phyloP scores from a whole-genome alignment of 1,140 invertebrate genomes.

The Panonychus citri region DNA sequence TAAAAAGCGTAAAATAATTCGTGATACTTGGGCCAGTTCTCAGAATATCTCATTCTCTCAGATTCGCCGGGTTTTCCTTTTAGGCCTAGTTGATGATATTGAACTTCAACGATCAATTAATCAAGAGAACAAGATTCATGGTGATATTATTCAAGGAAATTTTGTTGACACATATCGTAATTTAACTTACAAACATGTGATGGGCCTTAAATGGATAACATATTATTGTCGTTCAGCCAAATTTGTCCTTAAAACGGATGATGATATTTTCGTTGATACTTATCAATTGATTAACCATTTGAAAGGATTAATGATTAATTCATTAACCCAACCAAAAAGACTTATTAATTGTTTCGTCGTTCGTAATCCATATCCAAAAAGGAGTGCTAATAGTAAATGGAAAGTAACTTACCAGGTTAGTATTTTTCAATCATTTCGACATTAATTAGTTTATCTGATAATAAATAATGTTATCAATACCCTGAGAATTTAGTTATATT shows the following conservation, averaged over 20 bases:
- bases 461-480: background rate
- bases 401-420: conserved; percentile 12
- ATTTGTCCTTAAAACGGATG: conserved; percentile 63
- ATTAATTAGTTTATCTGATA: background rate
- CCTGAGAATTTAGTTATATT: conserved; percentile 15
- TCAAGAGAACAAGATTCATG: conserved; percentile 17
- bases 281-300: conserved; percentile 37
- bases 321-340: conserved; percentile 4
- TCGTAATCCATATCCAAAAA: conserved; percentile 11
- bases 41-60: conserved; percentile 17
- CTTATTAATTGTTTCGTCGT: conserved; percentile 16
- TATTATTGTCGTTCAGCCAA: conserved; percentile 37
- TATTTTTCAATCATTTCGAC: background rate
- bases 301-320: conserved; percentile 14
- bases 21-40: conserved; percentile 20
- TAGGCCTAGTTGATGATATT: background rate
- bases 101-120: conserved; percentile 9
- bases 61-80: conserved; percentile 7
- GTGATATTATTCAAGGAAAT: conserved; percentile 28
- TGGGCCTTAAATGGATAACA: conserved; percentile 55
- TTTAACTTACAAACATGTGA: conserved; percentile 60
- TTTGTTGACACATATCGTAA: conserved; percentile 58
- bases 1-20: conserved; percentile 20
- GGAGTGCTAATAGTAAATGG: conserved; percentile 24
- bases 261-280: conserved; percentile 56